These are phyloP conservation scores for Atherix ibis DNA, from an alignment of 2,888 invertebrate genomes.

Conservation along the genomic window DNA sequence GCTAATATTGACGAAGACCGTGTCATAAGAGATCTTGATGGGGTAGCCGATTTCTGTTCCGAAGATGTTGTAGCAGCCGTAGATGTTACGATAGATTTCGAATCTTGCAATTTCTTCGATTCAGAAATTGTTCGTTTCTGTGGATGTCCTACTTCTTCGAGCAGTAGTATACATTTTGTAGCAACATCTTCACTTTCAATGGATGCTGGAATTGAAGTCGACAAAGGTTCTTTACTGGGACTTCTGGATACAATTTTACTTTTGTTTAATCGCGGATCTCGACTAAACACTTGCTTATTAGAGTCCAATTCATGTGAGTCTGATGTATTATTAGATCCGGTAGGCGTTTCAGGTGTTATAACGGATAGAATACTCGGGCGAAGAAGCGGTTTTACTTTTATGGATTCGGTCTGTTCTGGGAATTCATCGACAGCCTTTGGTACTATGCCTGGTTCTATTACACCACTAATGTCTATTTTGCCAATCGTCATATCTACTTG, in stretches of 20 bases:
- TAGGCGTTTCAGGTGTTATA: slow-evolving; percentile 10
- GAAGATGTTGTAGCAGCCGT: too few species aligned
- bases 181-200: not conserved
- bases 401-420: not conserved
- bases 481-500: slow-evolving; percentile 19
- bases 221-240: not conserved
- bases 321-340: slow-evolving; percentile 6
- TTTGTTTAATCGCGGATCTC: slow-evolving; percentile 29
- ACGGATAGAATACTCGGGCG: slow-evolving; percentile 21
- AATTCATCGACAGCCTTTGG: slow-evolving; percentile 15
- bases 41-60: too few species aligned
- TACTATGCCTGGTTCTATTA: too few species aligned
- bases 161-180: not conserved
- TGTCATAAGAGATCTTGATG: not conserved
- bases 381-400: slow-evolving; percentile 15
- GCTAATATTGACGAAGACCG: too few species aligned
- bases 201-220: too few species aligned
- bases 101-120: too few species aligned
- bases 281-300: slow-evolving; percentile 17
- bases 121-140: not conserved
- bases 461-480: too few species aligned
- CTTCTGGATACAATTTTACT: slow-evolving; percentile 17
- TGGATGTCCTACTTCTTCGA: not conserved
- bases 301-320: not conserved
- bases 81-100: too few species aligned